These are phyloP conservation scores for Cyrtonyx montezumae DNA, from an alignment of 2,113 vertebrate genomes.

Conservation along the genomic window DNA sequence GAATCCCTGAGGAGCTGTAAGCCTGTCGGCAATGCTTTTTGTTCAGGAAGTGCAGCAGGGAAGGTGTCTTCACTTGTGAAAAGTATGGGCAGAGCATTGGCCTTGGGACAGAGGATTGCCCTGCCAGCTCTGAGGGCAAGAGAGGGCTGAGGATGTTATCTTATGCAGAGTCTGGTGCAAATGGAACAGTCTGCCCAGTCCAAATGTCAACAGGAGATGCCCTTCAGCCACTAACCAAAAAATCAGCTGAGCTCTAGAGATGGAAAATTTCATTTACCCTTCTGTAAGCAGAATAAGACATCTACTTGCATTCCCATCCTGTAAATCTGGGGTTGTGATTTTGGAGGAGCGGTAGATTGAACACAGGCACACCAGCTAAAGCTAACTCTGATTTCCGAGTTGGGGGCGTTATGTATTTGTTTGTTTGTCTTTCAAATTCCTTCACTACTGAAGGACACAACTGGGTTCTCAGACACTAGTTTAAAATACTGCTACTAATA, in stretches of 20 bases:
- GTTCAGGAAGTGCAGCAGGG: background rate
- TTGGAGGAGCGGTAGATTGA: slow-evolving; percentile 32
- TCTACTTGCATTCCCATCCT: slow-evolving; percentile 9
- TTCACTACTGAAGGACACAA: background rate
- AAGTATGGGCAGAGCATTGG: accelerated
- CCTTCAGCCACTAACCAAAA: background rate
- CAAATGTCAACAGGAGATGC: background rate
- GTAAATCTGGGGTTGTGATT: slow-evolving; percentile 26
- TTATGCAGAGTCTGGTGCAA: background rate
- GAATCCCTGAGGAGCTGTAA: background rate
- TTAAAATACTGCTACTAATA: slow-evolving; percentile 27
- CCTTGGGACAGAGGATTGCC: background rate
- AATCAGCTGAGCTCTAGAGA: background rate
- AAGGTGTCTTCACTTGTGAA: background rate
- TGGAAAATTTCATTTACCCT: background rate
- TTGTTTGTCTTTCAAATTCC: background rate
- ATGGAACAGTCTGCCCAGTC: background rate
- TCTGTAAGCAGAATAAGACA: slow-evolving; percentile 20
- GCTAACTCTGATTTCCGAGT: background rate
- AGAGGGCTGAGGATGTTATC: background rate
- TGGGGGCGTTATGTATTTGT: background rate
- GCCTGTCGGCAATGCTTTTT: background rate
- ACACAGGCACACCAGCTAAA: slow-evolving; percentile 8
- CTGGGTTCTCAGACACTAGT: background rate
- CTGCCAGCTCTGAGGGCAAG: accelerated